phyloP scores from a whole-genome alignment of 2,888 invertebrate genomes.

The Conistra vaccinii region DNA sequence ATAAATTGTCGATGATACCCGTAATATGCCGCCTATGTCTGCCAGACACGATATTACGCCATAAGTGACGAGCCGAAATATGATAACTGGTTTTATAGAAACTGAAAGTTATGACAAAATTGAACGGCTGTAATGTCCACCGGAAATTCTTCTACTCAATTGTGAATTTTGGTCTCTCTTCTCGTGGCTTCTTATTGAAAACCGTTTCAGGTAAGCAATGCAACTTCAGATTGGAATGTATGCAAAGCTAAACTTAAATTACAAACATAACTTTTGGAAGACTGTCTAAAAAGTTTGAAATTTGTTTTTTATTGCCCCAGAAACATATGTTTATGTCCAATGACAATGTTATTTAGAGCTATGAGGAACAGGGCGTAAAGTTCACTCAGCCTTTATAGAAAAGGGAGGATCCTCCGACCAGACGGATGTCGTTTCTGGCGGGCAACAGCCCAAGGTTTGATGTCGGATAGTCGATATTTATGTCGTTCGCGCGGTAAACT shows the following conservation, averaged over 20 bases:
- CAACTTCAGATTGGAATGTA: not conserved
- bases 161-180: not conserved
- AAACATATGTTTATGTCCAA: not conserved
- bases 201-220: not conserved
- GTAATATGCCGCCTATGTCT: slow-evolving; percentile 36
- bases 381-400: too few species aligned
- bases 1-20: slow-evolving; percentile 36
- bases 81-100: slow-evolving; percentile 55
- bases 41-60: slow-evolving; percentile 56
- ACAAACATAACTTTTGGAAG: too few species aligned
- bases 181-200: not conserved
- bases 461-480: too few species aligned
- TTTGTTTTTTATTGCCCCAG: too few species aligned
- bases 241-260: not conserved
- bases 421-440: too few species aligned
- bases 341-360: too few species aligned
- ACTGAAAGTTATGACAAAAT: slow-evolving; percentile 57
- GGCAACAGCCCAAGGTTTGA: too few species aligned
- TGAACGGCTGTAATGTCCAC: not conserved
- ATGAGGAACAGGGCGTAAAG: too few species aligned
- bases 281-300: too few species aligned
- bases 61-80: slow-evolving; percentile 31
- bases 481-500: too few species aligned
- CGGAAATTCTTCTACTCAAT: not conserved
- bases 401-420: too few species aligned